These are phyloP conservation scores for Andrena fulva DNA, from an alignment of 2,888 invertebrate genomes.

Conservation along the genomic window DNA sequence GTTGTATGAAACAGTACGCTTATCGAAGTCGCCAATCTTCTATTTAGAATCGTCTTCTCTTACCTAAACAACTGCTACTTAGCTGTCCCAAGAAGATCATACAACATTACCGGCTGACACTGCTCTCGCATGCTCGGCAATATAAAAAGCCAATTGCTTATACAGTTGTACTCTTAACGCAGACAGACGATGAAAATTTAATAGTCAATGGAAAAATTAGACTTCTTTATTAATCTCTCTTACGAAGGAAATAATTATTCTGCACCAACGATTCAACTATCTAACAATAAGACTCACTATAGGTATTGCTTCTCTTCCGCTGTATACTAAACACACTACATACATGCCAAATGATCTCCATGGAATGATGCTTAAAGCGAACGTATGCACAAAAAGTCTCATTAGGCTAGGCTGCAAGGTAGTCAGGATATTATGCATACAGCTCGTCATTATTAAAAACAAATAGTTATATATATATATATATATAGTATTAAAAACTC, in stretches of 20 bases:
- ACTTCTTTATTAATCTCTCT: constrained; percentile 6
- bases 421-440: constrained; percentile 24
- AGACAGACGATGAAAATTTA: constrained; percentile 32
- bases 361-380: constrained; percentile 39
- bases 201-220: constrained; percentile 4
- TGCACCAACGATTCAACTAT: constrained; percentile 38
- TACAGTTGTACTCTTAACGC: constrained; percentile 45
- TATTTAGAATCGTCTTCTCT: constrained; percentile 50
- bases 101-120: constrained; percentile 19
- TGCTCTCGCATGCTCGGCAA: not conserved
- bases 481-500: constrained; percentile 20
- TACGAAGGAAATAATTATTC: constrained; percentile 32
- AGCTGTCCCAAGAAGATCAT: constrained; percentile 38
- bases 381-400: constrained; percentile 36
- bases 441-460: constrained; percentile 20
- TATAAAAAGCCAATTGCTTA: constrained; percentile 51
- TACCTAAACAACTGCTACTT: constrained; percentile 49
- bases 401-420: constrained; percentile 64
- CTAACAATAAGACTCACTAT: constrained; percentile 47
- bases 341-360: constrained; percentile 35
- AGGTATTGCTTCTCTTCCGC: constrained; percentile 66
- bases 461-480: constrained; percentile 5
- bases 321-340: constrained; percentile 21
- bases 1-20: constrained; percentile 45
- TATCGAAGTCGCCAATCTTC: constrained; percentile 43